A percentile compares a stretch with the other conserved stretches of the same genome.
Evolutionary conservation across 1,140 invertebrate genomes (phyloP).

Genomic region (Drosophila auraria): DNA sequence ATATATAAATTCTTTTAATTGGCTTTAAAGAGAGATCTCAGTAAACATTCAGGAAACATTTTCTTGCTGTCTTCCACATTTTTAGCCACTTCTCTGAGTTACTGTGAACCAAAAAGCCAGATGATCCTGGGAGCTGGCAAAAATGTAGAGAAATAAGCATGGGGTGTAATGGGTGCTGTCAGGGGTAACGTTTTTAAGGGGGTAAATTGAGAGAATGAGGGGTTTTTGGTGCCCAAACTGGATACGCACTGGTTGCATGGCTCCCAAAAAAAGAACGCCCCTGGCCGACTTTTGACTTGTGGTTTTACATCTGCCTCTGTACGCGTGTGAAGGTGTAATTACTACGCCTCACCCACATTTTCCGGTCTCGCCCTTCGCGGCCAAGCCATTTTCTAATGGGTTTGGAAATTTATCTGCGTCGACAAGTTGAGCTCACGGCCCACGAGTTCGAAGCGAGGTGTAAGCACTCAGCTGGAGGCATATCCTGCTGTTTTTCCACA

Average conservation of each 20-base stretch:
- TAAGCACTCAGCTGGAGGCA: conserved; percentile 20
- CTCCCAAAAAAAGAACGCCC: conserved; percentile 44
- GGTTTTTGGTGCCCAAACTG: not conserved
- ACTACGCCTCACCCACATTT: not conserved
- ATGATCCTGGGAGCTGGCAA: conserved; percentile 19
- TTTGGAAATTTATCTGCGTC: conserved; percentile 66
- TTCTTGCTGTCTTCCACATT: not conserved
- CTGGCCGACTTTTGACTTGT: conserved; percentile 60
- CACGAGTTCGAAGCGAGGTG: conserved; percentile 5
- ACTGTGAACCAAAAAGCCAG: conserved; percentile 41
- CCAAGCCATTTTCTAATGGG: conserved; percentile 15
- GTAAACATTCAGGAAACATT: too few relatives aligned
- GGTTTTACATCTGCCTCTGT: conserved; percentile 59
- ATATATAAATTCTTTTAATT: too few relatives aligned
- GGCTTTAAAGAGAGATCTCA: too few relatives aligned
- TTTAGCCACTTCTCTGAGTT: conserved; percentile 10
- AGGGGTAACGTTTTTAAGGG: not conserved
- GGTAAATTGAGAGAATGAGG: not conserved
- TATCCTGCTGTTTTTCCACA: not conserved
- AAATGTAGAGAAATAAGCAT: not conserved
- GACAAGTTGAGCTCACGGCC: conserved; percentile 50
- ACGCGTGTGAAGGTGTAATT: not conserved
- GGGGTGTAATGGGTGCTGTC: not conserved
- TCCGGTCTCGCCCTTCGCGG: not conserved
- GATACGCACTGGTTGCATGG: conserved; percentile 39